phyloP scores from a whole-genome alignment of 2,888 invertebrate genomes.

The Cryptus viduatorius region DNA sequence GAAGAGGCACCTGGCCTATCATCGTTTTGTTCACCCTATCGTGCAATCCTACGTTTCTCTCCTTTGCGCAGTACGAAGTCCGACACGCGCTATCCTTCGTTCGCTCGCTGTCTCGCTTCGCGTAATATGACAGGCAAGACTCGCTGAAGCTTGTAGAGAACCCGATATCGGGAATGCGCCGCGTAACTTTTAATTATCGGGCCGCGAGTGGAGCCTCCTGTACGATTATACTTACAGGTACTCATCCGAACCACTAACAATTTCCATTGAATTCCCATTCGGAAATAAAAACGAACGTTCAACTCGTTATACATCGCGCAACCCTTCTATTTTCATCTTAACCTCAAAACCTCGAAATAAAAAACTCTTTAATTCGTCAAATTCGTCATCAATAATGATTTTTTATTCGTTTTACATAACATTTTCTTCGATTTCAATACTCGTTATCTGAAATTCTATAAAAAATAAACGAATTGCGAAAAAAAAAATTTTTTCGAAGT shows the following conservation, averaged over 20 bases:
- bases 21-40: conserved; percentile 59
- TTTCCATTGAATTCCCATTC: conserved; percentile 25
- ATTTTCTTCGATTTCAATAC: background rate
- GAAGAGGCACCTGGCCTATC: conserved; percentile 72
- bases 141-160: conserved; percentile 9
- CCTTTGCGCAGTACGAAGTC: background rate
- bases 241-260: conserved; percentile 5
- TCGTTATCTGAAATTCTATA: background rate
- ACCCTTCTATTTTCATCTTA: background rate
- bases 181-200: conserved; percentile 68
- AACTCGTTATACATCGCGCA: background rate
- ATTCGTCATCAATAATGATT: background rate
- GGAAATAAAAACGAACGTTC: conserved; percentile 2
- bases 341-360: background rate
- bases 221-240: conserved; percentile 9
- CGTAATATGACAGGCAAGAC: conserved; percentile 50
- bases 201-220: conserved; percentile 18
- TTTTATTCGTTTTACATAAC: background rate
- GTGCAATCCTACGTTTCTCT: conserved; percentile 21
- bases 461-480: background rate
- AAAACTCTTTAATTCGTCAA: background rate
- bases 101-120: conserved; percentile 41
- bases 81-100: conserved; percentile 35
- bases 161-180: conserved; percentile 62
- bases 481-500: background rate